phyloP scores from a whole-genome alignment of 2,113 vertebrate species.

The Solea senegalensis region DNA sequence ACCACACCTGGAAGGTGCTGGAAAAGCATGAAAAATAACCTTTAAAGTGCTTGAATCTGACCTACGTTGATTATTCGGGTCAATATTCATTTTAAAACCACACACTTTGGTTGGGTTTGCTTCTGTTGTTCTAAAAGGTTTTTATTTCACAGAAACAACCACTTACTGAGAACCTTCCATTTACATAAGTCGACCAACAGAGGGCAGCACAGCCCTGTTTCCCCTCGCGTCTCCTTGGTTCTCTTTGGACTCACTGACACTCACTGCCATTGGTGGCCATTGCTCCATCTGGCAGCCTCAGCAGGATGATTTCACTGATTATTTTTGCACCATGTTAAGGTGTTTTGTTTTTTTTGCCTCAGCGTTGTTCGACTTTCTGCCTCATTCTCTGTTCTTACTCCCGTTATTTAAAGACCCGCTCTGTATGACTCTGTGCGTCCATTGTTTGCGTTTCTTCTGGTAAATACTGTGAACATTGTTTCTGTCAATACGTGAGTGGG shows the following conservation, averaged over 20 bases:
- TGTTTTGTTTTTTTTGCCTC: conserved; percentile 10
- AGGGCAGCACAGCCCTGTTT: conserved; percentile 61
- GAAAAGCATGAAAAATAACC: too few species aligned
- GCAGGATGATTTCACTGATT: conserved; percentile 51
- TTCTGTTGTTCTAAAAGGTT: too few species aligned
- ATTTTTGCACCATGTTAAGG: conserved; percentile 47
- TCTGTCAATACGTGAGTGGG: conserved; percentile 44
- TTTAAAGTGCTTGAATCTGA: too few species aligned
- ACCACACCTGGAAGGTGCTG: too few species aligned
- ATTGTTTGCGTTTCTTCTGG: conserved; percentile 41
- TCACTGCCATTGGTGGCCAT: conserved; percentile 57
- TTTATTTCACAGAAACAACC: not conserved
- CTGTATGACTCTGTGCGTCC: not conserved
- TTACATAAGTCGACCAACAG: conserved; percentile 55
- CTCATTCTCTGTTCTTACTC: not conserved
- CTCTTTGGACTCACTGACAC: conserved; percentile 35
- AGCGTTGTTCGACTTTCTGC: conserved; percentile 2
- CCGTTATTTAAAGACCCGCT: conserved; percentile 13
- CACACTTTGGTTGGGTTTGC: too few species aligned
- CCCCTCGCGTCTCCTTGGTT: conserved; percentile 49
- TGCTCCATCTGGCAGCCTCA: conserved; percentile 67
- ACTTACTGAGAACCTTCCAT: not conserved
- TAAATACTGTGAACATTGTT: conserved; percentile 46
- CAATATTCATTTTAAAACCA: too few species aligned
- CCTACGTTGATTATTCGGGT: too few species aligned